phyloP scores from a whole-genome alignment of 2,888 invertebrate genomes.

The Orthonevra nobilis region DNA sequence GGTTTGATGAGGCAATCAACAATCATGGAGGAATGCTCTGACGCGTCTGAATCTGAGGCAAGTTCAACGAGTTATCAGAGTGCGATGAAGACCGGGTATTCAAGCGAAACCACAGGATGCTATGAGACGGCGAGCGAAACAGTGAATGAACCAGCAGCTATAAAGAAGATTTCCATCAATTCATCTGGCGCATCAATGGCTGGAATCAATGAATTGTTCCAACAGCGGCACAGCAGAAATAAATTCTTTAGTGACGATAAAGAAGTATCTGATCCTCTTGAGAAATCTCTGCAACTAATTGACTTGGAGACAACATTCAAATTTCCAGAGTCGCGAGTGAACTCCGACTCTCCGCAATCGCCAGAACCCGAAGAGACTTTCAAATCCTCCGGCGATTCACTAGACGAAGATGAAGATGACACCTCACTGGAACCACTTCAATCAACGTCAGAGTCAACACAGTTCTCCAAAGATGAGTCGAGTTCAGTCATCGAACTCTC shows the following conservation, averaged over 20 bases:
- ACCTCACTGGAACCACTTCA: conserved; percentile 23
- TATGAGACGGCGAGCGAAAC: conserved; percentile 77
- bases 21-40: conserved; percentile 77
- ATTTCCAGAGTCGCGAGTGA: neutral
- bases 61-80: conserved; percentile 75
- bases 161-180: conserved; percentile 21
- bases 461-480: conserved; percentile 28
- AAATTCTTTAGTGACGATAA: conserved; percentile 32
- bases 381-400: neutral
- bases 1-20: conserved; percentile 78
- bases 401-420: neutral
- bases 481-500: conserved; percentile 66
- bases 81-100: conserved; percentile 66
- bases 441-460: conserved; percentile 23
- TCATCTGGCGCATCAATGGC: conserved; percentile 16
- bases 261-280: conserved; percentile 32
- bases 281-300: conserved; percentile 72
- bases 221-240: conserved; percentile 21
- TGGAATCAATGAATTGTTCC: conserved; percentile 35
- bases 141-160: conserved; percentile 55
- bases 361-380: conserved; percentile 2
- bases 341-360: neutral
- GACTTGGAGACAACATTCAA: conserved; percentile 73
- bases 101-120: conserved; percentile 72
- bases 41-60: conserved; percentile 69